These are phyloP conservation scores for Junonia oenone DNA, from an alignment of 2,888 invertebrate genomes.

Conservation along the genomic window DNA sequence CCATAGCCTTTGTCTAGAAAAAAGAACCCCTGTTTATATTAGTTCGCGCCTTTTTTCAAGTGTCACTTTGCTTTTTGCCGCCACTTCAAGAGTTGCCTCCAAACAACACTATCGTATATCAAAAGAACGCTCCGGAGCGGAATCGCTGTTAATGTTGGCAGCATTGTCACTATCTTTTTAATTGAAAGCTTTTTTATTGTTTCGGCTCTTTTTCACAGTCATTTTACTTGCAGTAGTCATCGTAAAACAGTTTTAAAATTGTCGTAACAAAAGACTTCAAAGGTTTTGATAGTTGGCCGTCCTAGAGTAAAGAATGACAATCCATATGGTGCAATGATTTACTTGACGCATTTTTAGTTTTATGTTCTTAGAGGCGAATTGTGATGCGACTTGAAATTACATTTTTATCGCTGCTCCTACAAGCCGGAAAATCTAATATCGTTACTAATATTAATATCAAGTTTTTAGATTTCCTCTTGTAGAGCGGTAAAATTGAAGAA, in stretches of 20 bases:
- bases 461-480: not conserved
- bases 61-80: conserved; percentile 76
- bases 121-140: conserved; percentile 53
- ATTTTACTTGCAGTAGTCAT: conserved; percentile 59
- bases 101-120: conserved; percentile 76
- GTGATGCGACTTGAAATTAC: conserved; percentile 25
- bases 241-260: conserved; percentile 58
- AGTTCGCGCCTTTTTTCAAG: conserved; percentile 76
- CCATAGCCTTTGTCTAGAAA: conserved; percentile 50
- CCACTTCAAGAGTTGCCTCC: conserved; percentile 52
- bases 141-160: conserved; percentile 62
- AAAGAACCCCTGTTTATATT: conserved; percentile 65
- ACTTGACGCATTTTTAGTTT: conserved; percentile 64
- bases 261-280: conserved; percentile 70
- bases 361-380: conserved; percentile 48
- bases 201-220: conserved; percentile 50
- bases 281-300: conserved; percentile 52
- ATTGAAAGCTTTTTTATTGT: conserved; percentile 66
- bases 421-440: not conserved
- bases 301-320: conserved; percentile 46
- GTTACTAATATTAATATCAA: not conserved
- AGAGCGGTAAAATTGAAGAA: not conserved
- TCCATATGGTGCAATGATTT: conserved; percentile 63
- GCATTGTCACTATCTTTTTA: conserved; percentile 73
- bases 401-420: not conserved